Base-by-base conservation (phyloP, 1,140 invertebrate species). In the Arion vulgaris region DNA sequence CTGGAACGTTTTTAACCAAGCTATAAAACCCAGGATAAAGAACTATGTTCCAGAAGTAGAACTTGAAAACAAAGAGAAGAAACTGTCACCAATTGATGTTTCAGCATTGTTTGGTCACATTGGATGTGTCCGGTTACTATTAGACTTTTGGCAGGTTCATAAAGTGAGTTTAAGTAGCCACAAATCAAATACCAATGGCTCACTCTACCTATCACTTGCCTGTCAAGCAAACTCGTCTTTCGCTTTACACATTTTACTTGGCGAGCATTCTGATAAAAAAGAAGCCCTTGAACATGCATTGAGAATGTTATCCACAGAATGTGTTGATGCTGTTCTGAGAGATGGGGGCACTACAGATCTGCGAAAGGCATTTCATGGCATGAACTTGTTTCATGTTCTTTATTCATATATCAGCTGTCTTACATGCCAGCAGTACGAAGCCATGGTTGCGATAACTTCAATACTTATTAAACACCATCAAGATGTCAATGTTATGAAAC, bases 311-410 rank as follows among this genome's bases (percentile, higher is more conserved):
- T 80, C 85, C 71, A 84, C 87, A 1, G 88, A 90, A 51, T 90
- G 89, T 76, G 79, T 90, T 26, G 89, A 90, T 75, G 83, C 86
- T 45, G 77, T 90, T 26, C 77, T 90, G 32, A 80, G 85, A 19
- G 72, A 86, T 26, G 81, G 81, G 17, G 76, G 84, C 15, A 4
- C 34, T 9, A 4, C 36, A 51, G 84, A 88, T 68, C 32, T 86
- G 11, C 85, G 85, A n/a, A 78, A 79, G 34, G 68, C 88, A 28
- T 90, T 89, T 75, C 86, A 85, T 57, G 89, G 89, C 5, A 90
- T 90, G 88, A 90, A 90, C 69, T 71, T 90, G 17, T 90, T 86
- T 36, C 89, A 90, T 80, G 89, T 90, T 0, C 57, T 89, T 1
- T 90, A 84, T 77, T 86, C 88, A 0, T 90, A 90, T 79, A 89